A percentile compares a stretch with the other conserved stretches of the same genome.
These are phyloP conservation scores for Aramus guarauna DNA, from an alignment of 2,113 vertebrate genomes.

Conservation along the genomic window DNA sequence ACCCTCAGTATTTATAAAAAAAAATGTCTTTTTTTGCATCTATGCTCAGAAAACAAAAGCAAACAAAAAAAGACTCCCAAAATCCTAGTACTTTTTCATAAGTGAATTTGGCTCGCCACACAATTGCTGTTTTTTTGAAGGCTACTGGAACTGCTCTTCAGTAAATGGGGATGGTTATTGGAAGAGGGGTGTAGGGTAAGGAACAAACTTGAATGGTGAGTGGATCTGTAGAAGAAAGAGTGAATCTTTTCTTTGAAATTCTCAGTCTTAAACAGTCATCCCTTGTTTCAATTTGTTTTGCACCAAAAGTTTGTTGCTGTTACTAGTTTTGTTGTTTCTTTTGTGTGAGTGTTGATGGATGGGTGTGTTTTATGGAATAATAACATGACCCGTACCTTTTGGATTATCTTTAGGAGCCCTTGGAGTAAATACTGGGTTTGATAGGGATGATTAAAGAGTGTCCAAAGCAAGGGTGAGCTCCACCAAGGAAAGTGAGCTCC, in stretches of 20 bases:
- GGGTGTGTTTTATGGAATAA: neutral
- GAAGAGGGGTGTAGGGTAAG: neutral
- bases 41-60: neutral
- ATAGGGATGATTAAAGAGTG: neutral
- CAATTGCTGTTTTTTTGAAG: neutral
- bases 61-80: neutral
- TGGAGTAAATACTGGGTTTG: neutral
- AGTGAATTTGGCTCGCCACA: neutral
- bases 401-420: neutral
- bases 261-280: neutral
- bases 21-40: neutral
- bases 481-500: neutral
- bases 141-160: neutral
- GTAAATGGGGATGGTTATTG: neutral
- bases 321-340: neutral
- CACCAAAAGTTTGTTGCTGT: neutral
- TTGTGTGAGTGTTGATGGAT: fast-evolving
- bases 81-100: neutral
- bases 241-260: neutral
- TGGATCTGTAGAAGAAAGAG: neutral
- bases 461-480: neutral
- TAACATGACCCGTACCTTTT: neutral
- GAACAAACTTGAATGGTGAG: neutral
- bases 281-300: neutral
- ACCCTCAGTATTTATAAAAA: neutral